Conservation (phyloP, 2,797 vertebrate genomes). For the Pseudomugil gertrudae region DNA sequence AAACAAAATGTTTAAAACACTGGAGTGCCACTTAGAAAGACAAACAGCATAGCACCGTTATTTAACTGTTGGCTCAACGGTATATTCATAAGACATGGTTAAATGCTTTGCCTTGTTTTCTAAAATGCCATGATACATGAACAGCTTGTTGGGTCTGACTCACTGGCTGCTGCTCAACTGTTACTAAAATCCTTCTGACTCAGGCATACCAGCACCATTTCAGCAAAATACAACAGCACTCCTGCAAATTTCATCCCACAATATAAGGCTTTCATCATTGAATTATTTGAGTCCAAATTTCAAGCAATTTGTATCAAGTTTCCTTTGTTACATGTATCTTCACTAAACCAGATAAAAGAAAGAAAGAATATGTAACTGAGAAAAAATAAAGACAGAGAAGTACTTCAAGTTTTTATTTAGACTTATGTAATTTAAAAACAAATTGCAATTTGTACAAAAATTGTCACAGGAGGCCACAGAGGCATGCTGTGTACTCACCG, state of each 20-base stretch:
- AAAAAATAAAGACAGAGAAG: neutral
- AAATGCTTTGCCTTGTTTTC: conserved; percentile 58
- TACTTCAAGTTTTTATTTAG: conserved; percentile 2
- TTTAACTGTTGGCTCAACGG: conserved; percentile 39
- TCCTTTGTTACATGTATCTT: neutral
- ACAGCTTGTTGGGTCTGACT: conserved; percentile 49
- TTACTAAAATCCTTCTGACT: conserved; percentile 34
- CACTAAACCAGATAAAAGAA: neutral
- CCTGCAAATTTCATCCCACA: neutral
- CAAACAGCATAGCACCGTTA: conserved; percentile 36
- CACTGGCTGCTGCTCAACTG: conserved; percentile 46
- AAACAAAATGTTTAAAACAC: neutral
- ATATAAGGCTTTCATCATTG: neutral
- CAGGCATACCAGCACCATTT: conserved; percentile 28
- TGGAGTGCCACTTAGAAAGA: conserved; percentile 12
- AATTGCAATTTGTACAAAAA: neutral
- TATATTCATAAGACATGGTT: conserved; percentile 47
- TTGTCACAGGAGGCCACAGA: conserved; percentile 17
- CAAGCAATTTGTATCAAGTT: too few relatives aligned
- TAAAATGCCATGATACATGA: conserved; percentile 51
- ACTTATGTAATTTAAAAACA: conserved; percentile 8
- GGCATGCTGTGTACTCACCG: neutral
- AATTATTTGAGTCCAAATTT: too few relatives aligned
- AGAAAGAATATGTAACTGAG: neutral
- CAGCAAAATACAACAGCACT: neutral